Evolutionary conservation across 2,797 vertebrate species (phyloP).

Genomic region (Microchirus variegatus): DNA sequence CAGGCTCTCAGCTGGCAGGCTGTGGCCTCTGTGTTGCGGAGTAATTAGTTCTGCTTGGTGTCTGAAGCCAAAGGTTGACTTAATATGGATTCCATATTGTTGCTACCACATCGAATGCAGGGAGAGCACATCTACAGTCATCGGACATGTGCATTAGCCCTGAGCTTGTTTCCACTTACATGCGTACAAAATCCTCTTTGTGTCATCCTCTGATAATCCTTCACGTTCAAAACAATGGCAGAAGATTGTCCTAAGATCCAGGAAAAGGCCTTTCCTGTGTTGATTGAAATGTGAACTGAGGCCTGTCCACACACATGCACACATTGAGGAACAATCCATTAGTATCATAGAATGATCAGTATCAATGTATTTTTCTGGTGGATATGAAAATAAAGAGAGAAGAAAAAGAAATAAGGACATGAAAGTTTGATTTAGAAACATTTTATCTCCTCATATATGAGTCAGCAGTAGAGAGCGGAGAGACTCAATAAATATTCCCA

Average conservation of each 20-base stretch:
- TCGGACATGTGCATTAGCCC: slow-evolving; percentile 12
- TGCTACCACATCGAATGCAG: slow-evolving; percentile 51
- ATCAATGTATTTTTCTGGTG: not conserved
- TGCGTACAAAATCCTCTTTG: not conserved
- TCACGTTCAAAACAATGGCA: slow-evolving; percentile 5
- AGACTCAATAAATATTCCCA: not conserved
- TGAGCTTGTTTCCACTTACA: slow-evolving; percentile 1
- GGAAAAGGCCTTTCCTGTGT: slow-evolving; percentile 29
- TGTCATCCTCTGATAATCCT: slow-evolving; percentile 5
- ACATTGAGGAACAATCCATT: too few relatives aligned
- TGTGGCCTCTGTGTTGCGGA: slow-evolving; percentile 33
- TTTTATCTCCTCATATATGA: not conserved
- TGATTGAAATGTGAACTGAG: slow-evolving; percentile 39
- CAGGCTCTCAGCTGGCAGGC: slow-evolving; percentile 47
- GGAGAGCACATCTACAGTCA: slow-evolving; percentile 3
- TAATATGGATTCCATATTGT: slow-evolving; percentile 68
- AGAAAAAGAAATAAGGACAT: not conserved
- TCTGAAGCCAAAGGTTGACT: slow-evolving; percentile 38
- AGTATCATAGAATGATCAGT: not conserved
- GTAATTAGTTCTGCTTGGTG: slow-evolving; percentile 62
- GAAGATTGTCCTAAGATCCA: slow-evolving; percentile 5
- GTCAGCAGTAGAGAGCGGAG: not conserved
- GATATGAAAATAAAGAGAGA: slow-evolving; percentile 10
- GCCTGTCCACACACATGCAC: not conserved
- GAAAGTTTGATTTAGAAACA: not conserved